These are phyloP conservation scores for Cyanoramphus novaezelandiae DNA, from an alignment of 2,113 vertebrate species.

Conservation along the genomic window DNA sequence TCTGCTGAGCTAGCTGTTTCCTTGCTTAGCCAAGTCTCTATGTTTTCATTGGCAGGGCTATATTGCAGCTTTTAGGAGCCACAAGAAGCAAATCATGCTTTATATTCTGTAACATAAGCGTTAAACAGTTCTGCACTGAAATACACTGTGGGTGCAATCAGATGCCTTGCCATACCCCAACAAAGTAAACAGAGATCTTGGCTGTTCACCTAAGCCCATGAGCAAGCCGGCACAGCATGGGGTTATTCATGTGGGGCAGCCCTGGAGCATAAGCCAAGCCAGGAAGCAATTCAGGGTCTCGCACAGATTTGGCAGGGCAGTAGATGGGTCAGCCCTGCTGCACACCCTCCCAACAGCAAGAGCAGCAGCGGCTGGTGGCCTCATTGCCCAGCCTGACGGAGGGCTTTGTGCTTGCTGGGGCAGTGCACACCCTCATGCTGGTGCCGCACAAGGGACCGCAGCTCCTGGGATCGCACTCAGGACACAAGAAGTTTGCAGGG, in stretches of 20 bases:
- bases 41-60: constrained; percentile 58
- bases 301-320: neutral
- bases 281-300: neutral
- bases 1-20: constrained; percentile 57
- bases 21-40: neutral
- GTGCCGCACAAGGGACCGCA: neutral
- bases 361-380: neutral
- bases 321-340: neutral
- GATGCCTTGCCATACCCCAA: neutral
- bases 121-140: constrained; percentile 36
- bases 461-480: neutral
- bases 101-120: constrained; percentile 18
- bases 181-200: constrained; percentile 18
- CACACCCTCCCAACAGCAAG: neutral
- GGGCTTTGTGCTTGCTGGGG: neutral
- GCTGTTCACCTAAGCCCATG: neutral
- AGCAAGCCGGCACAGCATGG: neutral
- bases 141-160: constrained; percentile 22
- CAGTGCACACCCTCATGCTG: neutral
- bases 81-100: constrained; percentile 19
- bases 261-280: neutral
- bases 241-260: neutral
- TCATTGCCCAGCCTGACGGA: neutral
- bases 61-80: constrained; percentile 40
- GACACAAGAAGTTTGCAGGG: rapidly evolving